Evolutionary conservation across 2,797 vertebrate species (phyloP).

Genomic region (Sardinella longiceps): DNA sequence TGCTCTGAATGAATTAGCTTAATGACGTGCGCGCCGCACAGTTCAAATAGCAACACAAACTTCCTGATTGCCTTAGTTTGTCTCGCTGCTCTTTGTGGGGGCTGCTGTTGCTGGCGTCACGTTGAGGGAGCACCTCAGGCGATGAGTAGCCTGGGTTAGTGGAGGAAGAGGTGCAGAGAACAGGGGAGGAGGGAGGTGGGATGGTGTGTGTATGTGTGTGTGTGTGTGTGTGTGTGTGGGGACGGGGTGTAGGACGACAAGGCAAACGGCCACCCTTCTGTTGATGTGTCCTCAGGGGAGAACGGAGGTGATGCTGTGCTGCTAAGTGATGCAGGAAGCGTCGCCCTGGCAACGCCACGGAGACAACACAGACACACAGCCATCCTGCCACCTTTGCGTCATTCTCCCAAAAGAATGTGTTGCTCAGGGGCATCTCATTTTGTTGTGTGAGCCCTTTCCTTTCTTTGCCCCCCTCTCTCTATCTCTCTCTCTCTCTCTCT

Average conservation of each 20-base stretch:
- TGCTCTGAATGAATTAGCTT: conserved; percentile 34
- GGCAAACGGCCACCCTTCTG: conserved; percentile 17
- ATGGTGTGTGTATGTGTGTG: too few species aligned
- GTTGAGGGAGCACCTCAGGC: background rate
- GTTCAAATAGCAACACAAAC: conserved; percentile 45
- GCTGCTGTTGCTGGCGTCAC: background rate
- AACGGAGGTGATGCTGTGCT: conserved; percentile 36
- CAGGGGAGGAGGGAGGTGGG: background rate
- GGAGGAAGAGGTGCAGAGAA: background rate
- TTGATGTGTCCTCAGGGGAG: conserved; percentile 33
- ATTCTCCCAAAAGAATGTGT: background rate
- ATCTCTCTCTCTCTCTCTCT: background rate
- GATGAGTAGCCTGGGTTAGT: background rate
- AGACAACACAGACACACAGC: background rate
- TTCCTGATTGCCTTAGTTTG: background rate
- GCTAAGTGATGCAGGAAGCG: conserved; percentile 66
- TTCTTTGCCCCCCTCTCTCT: background rate
- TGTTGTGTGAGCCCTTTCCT: background rate
- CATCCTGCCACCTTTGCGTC: conserved; percentile 14
- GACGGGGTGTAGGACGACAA: background rate
- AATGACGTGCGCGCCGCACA: conserved; percentile 31
- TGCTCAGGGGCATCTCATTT: background rate
- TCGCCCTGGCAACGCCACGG: conserved; percentile 54
- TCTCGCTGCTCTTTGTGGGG: background rate
- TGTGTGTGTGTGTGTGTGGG: too few species aligned